A percentile compares a stretch with the other conserved stretches of the same genome.
Conservation (phyloP, 2,797 vertebrate genomes). For the Hafferia zeledoni region DNA sequence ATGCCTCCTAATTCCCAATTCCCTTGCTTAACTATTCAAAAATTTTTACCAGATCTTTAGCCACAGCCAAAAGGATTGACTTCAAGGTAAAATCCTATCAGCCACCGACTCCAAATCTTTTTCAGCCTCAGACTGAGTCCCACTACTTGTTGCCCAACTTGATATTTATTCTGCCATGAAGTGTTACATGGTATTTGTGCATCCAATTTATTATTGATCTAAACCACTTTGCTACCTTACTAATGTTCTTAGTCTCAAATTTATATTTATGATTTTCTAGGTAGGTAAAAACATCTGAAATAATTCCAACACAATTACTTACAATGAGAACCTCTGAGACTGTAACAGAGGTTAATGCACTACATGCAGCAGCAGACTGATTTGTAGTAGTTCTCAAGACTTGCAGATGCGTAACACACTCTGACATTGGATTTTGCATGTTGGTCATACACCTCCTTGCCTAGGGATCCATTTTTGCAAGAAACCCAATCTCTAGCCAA, state of each 20-base stretch:
- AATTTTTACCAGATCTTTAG: not conserved
- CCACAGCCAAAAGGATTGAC: not conserved
- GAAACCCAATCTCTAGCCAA: not conserved
- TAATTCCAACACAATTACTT: not conserved
- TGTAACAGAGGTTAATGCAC: not conserved
- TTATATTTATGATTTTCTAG: not conserved
- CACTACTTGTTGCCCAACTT: not conserved
- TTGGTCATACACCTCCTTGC: not conserved
- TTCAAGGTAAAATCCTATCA: not conserved
- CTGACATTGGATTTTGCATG: not conserved
- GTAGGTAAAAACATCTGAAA: not conserved
- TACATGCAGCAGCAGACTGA: not conserved
- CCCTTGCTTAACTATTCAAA: not conserved
- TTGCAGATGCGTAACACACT: not conserved
- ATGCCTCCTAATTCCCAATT: not conserved
- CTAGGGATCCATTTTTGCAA: not conserved
- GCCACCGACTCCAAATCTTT: not conserved
- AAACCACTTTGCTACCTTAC: not conserved
- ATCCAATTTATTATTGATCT: not conserved
- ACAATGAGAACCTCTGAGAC: not conserved
- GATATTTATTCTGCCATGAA: not conserved
- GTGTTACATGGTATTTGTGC: rapidly evolving
- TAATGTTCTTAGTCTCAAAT: not conserved
- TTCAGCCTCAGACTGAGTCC: not conserved
- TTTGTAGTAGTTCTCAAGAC: not conserved